Evolutionary conservation across 2,797 vertebrate species (phyloP), one percentile per base, ranked within the genome.

Genomic region (Rhyacichthys aspro): DNA sequence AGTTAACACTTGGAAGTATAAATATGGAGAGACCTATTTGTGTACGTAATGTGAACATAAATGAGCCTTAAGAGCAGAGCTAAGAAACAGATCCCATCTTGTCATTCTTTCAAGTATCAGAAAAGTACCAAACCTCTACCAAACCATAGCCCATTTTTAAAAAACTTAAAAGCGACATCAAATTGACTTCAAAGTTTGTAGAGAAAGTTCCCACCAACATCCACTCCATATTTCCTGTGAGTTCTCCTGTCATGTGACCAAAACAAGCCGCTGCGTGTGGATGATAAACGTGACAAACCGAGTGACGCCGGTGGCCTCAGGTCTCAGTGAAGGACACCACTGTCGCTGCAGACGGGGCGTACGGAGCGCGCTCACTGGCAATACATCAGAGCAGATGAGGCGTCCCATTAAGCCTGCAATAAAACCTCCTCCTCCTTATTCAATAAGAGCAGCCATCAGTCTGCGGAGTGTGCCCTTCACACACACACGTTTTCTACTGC

Each of bases 341-440:
- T 52, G 49, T 38, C 49, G 36, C 49, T 14, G 49, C 15, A 8
- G 49, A 52, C 34, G 34, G 34, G 47, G 28, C 47, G 32, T 17
- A 46, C 44, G 15, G 36, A 39, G 36, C 45, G 16, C 1, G 19
- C 36, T 16, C 36, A 44, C 14, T 11, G 23, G 44, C 23, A 4
- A 48, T 59, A 41, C 57, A 59, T 59, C 57, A 59, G 36, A 17
- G 45, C 44, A 48, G 57, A 59, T 59, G 45, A 48, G 57, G 57
- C 57, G 37, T 48, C 57, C 18, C 45, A 59, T 74, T 72, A 72
- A 76, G 71, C 28, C 64, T 59, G 67, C 73, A 71, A 63, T 76
- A 76, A 76, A 76, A 63, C 54, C 54, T 63, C 68, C 65, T 63
- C 60, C 74, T 72, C 64, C 60, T 72, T 68, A 76, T 76, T 76